Base-by-base conservation (phyloP, 2,113 vertebrate species). In the Pollachius pollachius region DNA sequence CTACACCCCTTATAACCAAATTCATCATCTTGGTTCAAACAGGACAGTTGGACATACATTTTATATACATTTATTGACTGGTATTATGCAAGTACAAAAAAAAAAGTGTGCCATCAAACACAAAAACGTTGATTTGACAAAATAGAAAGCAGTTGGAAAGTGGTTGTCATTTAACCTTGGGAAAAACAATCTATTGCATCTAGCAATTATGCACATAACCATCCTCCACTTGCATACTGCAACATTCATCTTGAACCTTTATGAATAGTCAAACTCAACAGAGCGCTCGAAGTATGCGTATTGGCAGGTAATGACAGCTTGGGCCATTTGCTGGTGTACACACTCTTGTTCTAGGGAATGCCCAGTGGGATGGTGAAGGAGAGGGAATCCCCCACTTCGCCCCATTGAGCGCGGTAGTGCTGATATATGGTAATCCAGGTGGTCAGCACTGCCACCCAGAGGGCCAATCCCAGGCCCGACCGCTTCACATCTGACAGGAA, bases 321-420 rank as follows among this genome's bases (percentile, higher is more conserved):
- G 41, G 41, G 12, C 41, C 5, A 9, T 9, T 48, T 7, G 60
- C 18, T 52, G 65, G 62, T 25, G 17, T 66, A 34, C 30, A 34
- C 6, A 34, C 30, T 34, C 4, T 34, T 7, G 30, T 34, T 30
- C 90, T 37, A 90, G 15, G 89, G 86, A 69, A 77, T 94, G 23
- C 95, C 95, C 27, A 96, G 81, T 0, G 96, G 96, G 73, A 96
- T 96, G 21, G 95, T 96, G 77, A 96, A 96, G 66, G 95, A 96
- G 7, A 96, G 90, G 75, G 94, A 93, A 80, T 97, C 95, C 3
- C 93, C 94, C 68, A 96, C 85, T 62, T 92, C 95, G 0, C 96
- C 95, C 95, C 95, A 96, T 62, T 89, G 75, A 18, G 94, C 92
- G 73, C 95, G 91, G 88, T 88, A 94, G 69, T 94, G 93, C 86